Base-by-base conservation (phyloP, 2,113 vertebrate genomes). In the Lonchura striata region DNA sequence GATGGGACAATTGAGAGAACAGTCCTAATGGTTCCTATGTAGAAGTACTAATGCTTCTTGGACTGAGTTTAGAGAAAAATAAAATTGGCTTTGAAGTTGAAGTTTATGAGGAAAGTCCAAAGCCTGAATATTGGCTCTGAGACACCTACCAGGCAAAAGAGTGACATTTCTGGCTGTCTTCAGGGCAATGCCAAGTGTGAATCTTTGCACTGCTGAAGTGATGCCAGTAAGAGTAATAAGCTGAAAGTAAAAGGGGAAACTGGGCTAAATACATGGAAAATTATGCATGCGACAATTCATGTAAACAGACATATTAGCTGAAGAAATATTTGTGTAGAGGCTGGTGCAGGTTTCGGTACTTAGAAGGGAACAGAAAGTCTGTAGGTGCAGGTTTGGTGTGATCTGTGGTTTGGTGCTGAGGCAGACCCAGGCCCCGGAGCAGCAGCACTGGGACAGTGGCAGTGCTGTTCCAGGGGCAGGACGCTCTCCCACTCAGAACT, bases 191-290 rank as follows among this genome's bases (percentile, higher is more conserved):
- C 64, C 80, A 82, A 47, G 24, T 3, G 2, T 64, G 81, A 92
- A 69, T 81, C 47, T 69, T 94, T 65, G 53, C n/a, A 15, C 86
- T 94, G 72, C 61, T 79, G 41, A 60, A 82, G 25, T 59, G 28
- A 49, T 53, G 46, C 61, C 77, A 76, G 54, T 41, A 66, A 77
- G 54, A 82, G 56, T 64, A 90, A 93, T 63, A 44, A 88, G 20
- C 60, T 88, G 54, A 86, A 88, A 90, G 39, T 78, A 82, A 96
- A 94, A 70, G 60, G 56, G 56, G 60, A 88, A 83, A 75, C 75
- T 52, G 13, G 49, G 49, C 68, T 93, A 90, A 88, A 88, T 52
- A 66, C n/a, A 49, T 37, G 42, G 61, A 46, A 60, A 88, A 77
- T 33, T 37, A 70, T 57, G 14, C 25, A 42, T 27, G 23, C 57